phyloP scores from a whole-genome alignment of 2,797 vertebrate genomes.

The Oreochromis grahami region DNA sequence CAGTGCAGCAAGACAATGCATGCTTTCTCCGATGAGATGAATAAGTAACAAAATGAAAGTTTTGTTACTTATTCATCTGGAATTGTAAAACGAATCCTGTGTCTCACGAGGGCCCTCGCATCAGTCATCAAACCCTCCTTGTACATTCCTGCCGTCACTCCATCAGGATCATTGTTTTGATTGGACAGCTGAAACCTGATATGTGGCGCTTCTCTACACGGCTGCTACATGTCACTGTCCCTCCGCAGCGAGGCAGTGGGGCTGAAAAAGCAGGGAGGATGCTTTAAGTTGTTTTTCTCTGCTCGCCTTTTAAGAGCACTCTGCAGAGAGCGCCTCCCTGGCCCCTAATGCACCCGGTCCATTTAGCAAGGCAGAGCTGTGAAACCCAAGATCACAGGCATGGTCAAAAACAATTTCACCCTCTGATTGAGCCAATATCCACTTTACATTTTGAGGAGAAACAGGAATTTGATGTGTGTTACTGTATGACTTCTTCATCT shows the following conservation, averaged over 20 bases:
- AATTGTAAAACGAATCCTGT: background rate
- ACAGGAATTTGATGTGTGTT: conserved; percentile 20
- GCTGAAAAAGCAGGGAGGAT: conserved; percentile 35
- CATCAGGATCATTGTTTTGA: conserved; percentile 53
- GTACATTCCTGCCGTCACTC: conserved; percentile 4
- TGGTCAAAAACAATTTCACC: conserved; percentile 68
- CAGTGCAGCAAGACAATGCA: background rate
- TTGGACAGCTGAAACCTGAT: conserved; percentile 47
- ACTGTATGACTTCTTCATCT: background rate
- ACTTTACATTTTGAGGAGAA: conserved; percentile 41
- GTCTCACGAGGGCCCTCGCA: conserved; percentile 1
- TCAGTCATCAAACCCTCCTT: conserved; percentile 27
- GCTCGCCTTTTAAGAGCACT: conserved; percentile 66
- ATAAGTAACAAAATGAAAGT: background rate
- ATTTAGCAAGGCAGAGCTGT: conserved; percentile 64
- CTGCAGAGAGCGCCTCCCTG: conserved; percentile 48
- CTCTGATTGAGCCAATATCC: conserved; percentile 63
- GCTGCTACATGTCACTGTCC: conserved; percentile 43
- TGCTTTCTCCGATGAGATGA: background rate
- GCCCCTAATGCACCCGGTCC: conserved; percentile 66
- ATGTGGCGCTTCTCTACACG: conserved; percentile 14
- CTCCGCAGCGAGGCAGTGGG: conserved; percentile 1
- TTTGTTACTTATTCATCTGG: background rate
- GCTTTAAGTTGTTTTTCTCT: conserved; percentile 44
- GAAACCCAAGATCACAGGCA: conserved; percentile 70